These are phyloP conservation scores for Tragelaphus imberbis DNA, from an alignment of 2,113 vertebrate genomes.

Conservation along the genomic window DNA sequence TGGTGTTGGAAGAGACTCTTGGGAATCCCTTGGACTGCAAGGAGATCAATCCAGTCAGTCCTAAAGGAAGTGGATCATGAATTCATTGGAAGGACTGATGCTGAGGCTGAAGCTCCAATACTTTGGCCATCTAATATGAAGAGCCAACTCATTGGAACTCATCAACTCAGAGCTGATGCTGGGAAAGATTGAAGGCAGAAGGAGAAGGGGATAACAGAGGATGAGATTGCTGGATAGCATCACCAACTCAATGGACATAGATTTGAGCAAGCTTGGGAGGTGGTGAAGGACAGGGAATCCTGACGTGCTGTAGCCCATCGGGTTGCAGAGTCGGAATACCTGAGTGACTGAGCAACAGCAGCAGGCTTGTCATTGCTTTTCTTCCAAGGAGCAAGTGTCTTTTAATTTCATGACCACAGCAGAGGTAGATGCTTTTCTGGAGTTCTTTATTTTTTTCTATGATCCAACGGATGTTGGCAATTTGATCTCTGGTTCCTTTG, in stretches of 20 bases:
- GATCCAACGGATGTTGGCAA: background rate
- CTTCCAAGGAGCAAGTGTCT: background rate
- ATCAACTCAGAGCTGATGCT: no score
- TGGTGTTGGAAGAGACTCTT: background rate
- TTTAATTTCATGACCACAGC: background rate
- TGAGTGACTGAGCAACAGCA: background rate
- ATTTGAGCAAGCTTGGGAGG: background rate
- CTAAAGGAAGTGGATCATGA: background rate
- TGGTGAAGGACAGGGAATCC: background rate
- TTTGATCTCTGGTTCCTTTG: background rate
- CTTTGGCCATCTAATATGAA: background rate
- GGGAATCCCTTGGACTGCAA: background rate
- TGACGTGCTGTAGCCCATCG: rapidly evolving
- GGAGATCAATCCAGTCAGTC: background rate
- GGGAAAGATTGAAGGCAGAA: background rate
- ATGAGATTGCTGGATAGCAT: background rate
- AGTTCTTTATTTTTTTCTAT: background rate
- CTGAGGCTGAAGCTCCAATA: background rate
- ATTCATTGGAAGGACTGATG: background rate
- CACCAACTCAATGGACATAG: background rate
- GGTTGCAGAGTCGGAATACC: background rate
- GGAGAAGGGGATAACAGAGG: background rate
- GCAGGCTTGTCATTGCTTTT: background rate
- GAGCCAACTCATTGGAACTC: background rate
- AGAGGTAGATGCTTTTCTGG: background rate